Conservation (phyloP, 2,888 invertebrate species). For the Vanessa cardui region DNA sequence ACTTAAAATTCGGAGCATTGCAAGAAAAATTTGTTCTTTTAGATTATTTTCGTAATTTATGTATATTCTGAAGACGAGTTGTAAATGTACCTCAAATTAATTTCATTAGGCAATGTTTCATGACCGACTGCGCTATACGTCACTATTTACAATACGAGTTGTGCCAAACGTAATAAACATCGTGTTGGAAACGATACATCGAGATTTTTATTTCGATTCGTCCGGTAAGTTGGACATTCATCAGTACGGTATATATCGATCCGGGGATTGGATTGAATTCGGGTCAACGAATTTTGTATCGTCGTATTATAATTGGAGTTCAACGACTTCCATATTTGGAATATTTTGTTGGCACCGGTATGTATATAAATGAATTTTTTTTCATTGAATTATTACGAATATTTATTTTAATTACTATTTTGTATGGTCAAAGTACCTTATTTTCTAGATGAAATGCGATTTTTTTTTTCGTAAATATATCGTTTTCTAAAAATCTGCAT, state of each 20-base stretch:
- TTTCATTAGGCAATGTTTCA: slow-evolving; percentile 42
- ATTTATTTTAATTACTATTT: not conserved
- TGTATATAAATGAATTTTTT: slow-evolving; percentile 18
- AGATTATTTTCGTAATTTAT: not conserved
- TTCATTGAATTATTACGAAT: not conserved
- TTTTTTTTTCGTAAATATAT: too few relatives aligned
- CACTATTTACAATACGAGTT: slow-evolving; percentile 53
- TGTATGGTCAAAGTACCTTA: too few relatives aligned
- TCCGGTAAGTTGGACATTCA: slow-evolving; percentile 46
- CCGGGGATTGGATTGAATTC: slow-evolving; percentile 50
- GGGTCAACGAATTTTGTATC: slow-evolving; percentile 50
- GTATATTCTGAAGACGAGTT: not conserved
- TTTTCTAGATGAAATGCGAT: too few relatives aligned
- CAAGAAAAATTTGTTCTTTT: not conserved
- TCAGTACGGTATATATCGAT: slow-evolving; percentile 55
- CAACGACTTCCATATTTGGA: slow-evolving; percentile 34
- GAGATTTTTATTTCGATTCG: slow-evolving; percentile 64
- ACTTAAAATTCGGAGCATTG: too few relatives aligned
- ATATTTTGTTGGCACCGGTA: slow-evolving; percentile 35
- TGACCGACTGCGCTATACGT: slow-evolving; percentile 29
- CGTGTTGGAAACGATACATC: slow-evolving; percentile 53
- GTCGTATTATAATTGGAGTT: slow-evolving; percentile 38
- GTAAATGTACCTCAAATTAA: not conserved
- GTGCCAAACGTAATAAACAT: slow-evolving; percentile 69
- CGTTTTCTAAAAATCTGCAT: too few relatives aligned